These are phyloP conservation scores for Microchrysa polita DNA, from an alignment of 2,888 invertebrate genomes.

Conservation along the genomic window DNA sequence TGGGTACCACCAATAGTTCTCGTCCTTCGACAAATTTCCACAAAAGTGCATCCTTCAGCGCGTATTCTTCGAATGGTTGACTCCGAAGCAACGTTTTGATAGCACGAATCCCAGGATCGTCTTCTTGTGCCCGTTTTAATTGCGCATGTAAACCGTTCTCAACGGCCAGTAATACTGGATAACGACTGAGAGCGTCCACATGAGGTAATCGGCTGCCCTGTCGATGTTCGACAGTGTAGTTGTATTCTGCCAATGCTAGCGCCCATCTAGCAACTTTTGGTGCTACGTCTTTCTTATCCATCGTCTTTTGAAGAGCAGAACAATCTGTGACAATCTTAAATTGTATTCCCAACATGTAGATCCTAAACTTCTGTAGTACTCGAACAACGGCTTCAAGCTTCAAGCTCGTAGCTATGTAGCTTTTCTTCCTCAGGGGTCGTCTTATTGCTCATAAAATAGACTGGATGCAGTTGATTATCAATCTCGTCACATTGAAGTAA, in stretches of 20 bases:
- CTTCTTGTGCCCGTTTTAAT: not conserved
- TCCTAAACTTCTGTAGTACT: constrained; percentile 52
- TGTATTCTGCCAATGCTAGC: constrained; percentile 49
- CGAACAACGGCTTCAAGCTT: constrained; percentile 43
- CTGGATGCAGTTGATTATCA: constrained; percentile 26
- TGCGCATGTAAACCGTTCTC: not conserved
- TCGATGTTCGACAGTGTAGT: constrained; percentile 52
- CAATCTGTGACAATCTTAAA: constrained; percentile 51
- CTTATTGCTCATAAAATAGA: constrained; percentile 42
- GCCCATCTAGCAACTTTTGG: constrained; percentile 52
- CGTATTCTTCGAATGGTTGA: constrained; percentile 2
- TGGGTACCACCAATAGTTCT: constrained; percentile 30
- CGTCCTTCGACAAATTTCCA: constrained; percentile 19
- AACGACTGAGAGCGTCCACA: constrained; percentile 52
- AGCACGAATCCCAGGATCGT: not conserved
- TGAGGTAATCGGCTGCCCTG: constrained; percentile 51
- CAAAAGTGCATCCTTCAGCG: constrained; percentile 1
- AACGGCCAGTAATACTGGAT: constrained; percentile 46
- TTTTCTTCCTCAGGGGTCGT: constrained; percentile 35
- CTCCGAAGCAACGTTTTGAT: not conserved
- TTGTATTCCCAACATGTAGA: constrained; percentile 51
- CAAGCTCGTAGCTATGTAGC: constrained; percentile 42
- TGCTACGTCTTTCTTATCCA: constrained; percentile 49
- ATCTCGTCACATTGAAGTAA: constrained; percentile 12
- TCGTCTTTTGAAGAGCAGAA: constrained; percentile 47